A percentile compares a stretch with the other conserved stretches of the same genome.
Evolutionary conservation across 1,140 invertebrate species (phyloP).

Genomic region (Macrobrachium nipponense): DNA sequence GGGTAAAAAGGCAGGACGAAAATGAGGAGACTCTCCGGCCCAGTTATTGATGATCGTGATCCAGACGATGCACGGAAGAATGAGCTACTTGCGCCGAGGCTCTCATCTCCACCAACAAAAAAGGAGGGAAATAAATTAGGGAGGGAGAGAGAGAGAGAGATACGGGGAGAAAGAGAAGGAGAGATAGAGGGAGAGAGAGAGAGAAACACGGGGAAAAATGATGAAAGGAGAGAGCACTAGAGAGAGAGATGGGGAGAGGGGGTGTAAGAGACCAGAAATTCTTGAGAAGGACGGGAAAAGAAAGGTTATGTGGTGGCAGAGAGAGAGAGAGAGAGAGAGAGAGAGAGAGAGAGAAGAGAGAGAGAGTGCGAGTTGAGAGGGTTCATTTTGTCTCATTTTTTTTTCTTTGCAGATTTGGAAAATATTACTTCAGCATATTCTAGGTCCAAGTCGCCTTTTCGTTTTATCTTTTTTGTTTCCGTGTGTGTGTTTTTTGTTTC

Average conservation of each 20-base stretch:
- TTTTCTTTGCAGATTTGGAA: no score
- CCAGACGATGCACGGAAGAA: conserved; percentile 39
- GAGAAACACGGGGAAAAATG: neutral
- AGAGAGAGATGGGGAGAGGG: conserved; percentile 1
- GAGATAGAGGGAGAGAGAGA: neutral
- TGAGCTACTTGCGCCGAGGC: conserved; percentile 36
- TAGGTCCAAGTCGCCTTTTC: no score
- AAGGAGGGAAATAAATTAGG: conserved; percentile 12
- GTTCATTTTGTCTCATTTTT: no score
- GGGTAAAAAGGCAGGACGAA: neutral
- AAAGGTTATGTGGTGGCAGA: neutral
- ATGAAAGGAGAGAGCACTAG: neutral
- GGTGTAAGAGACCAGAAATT: conserved; percentile 15
- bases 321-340: neutral
- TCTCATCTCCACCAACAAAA: conserved; percentile 38
- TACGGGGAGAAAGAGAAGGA: neutral
- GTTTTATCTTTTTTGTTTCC: no score
- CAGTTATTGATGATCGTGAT: conserved; percentile 43
- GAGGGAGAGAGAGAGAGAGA: neutral
- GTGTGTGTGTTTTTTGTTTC: no score
- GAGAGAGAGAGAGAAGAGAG: neutral
- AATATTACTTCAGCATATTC: no score
- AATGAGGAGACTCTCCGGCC: conserved; percentile 1
- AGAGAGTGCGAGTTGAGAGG: neutral
- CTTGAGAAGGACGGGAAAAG: neutral